phyloP scores from a whole-genome alignment of 1,140 invertebrate genomes.

The Onthophagus taurus region DNA sequence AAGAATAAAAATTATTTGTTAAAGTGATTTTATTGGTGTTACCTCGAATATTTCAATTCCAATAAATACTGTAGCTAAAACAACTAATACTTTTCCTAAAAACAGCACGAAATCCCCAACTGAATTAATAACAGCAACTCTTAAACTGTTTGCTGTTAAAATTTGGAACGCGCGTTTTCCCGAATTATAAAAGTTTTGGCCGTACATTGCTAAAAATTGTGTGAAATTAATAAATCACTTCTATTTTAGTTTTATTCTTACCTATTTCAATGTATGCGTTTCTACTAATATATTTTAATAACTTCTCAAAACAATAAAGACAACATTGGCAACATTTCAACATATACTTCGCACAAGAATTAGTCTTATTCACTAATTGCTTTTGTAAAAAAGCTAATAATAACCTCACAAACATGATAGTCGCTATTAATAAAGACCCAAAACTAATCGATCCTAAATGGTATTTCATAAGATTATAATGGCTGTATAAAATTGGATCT shows the following conservation, averaged over 20 bases:
- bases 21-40: slow-evolving; percentile 15
- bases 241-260: slow-evolving; percentile 29
- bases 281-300: slow-evolving; percentile 59
- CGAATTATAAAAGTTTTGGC: slow-evolving; percentile 56
- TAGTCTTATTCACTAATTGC: slow-evolving; percentile 37
- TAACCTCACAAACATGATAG: slow-evolving; percentile 51
- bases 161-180: slow-evolving; percentile 53
- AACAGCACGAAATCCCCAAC: slow-evolving; percentile 72
- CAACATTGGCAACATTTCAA: slow-evolving; percentile 62
- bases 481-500: slow-evolving; percentile 47
- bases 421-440: slow-evolving; percentile 62
- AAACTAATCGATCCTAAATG: slow-evolving; percentile 70
- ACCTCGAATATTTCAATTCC: slow-evolving; percentile 55
- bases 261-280: slow-evolving; percentile 76
- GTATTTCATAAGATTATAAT: slow-evolving; percentile 50
- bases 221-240: slow-evolving; percentile 2
- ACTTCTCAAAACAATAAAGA: slow-evolving; percentile 62
- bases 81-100: slow-evolving; percentile 61
- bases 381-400: slow-evolving; percentile 18
- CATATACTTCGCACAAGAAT: slow-evolving; percentile 33
- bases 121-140: slow-evolving; percentile 66
- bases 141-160: slow-evolving; percentile 52
- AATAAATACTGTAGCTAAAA: slow-evolving; percentile 50
- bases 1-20: slow-evolving; percentile 8
- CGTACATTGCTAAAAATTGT: slow-evolving; percentile 61